Evolutionary conservation across 2,113 vertebrate genomes (phyloP).

Genomic region (Nesoenas mayeri): DNA sequence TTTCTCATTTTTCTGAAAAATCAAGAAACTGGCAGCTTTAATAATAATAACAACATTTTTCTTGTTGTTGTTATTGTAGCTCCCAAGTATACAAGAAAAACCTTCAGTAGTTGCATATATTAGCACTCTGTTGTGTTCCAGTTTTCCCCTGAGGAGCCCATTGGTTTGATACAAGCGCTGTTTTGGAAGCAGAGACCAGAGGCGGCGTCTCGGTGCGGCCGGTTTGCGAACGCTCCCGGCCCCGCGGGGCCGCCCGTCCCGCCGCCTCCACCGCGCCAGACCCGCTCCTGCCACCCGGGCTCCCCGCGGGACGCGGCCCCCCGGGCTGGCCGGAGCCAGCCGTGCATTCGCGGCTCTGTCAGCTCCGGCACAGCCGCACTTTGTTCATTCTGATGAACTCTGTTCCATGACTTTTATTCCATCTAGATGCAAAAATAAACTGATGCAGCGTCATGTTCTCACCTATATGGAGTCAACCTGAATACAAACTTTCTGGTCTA

Average conservation of each 20-base stretch:
- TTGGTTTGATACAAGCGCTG: not conserved
- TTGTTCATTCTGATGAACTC: not conserved
- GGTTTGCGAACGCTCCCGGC: not conserved
- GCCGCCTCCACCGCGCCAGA: not conserved
- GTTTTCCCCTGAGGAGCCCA: not conserved
- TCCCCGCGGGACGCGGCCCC: too few relatives aligned
- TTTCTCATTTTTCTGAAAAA: not conserved
- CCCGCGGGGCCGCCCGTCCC: too few relatives aligned
- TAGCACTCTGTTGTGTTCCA: not conserved
- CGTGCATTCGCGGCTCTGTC: not conserved
- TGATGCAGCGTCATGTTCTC: fast-evolving
- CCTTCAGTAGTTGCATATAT: not conserved
- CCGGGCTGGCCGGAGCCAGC: not conserved
- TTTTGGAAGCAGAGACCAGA: not conserved
- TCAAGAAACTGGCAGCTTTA: constrained; percentile 17
- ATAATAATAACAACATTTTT: not conserved
- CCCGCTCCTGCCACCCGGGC: not conserved
- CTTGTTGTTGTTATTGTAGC: not conserved
- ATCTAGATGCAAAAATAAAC: not conserved
- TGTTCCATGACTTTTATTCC: not conserved
- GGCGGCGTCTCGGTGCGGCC: not conserved
- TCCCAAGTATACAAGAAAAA: not conserved
- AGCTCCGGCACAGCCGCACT: not conserved
- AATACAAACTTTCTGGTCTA: not conserved
- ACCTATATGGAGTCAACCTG: not conserved